Evolutionary conservation across 2,888 invertebrate genomes (phyloP), one percentile per base, ranked within the genome.

Genomic region (Ennomos erosarius): DNA sequence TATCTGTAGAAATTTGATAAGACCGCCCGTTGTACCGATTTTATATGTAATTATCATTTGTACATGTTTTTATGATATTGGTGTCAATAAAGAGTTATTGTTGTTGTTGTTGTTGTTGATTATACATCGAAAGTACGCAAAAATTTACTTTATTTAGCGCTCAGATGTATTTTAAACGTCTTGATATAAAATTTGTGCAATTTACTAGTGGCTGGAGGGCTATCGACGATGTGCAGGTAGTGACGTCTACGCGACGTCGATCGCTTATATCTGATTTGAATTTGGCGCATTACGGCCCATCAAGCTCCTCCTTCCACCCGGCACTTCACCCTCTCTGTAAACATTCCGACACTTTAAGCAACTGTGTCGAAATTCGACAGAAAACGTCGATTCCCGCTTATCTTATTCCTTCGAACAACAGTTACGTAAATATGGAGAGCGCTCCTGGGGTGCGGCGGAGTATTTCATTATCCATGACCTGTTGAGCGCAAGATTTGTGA

Each of bases 381-480:
- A 79, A 81, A 84, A 82, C 79, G 77, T 75, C 76, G 78, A 78
- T 74, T 80, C 68, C 71, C 75, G 76, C 83, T 85, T 84, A 84
- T 85, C 82, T 83, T 81, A 80, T 86, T 84, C 72, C 79, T 82
- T 79, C 73, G 77, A 84, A 87, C 84, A 86, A 85, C 81, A 81
- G 85, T 84, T 85, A 84, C 84, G 85, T 86, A 84, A 88, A 89
- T 87, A 86, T 86, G 83, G 78, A 81, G 83, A 82, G 80, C 83
- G 78, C 84, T 85, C 82, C 83, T 79, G 79, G 77, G 79, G 81
- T 77, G 83, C 81, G 77, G 76, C 71, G 64, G 82, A 85, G 82
- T 88, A 85, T 86, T 90, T 87, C 85, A 88, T 89, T 89, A 88
- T 85, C 84, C 80, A 75, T 87, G 87, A 90, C 90, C 90, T 90